phyloP scores from a whole-genome alignment of 2,888 invertebrate species.

The Craniophora ligustri region DNA sequence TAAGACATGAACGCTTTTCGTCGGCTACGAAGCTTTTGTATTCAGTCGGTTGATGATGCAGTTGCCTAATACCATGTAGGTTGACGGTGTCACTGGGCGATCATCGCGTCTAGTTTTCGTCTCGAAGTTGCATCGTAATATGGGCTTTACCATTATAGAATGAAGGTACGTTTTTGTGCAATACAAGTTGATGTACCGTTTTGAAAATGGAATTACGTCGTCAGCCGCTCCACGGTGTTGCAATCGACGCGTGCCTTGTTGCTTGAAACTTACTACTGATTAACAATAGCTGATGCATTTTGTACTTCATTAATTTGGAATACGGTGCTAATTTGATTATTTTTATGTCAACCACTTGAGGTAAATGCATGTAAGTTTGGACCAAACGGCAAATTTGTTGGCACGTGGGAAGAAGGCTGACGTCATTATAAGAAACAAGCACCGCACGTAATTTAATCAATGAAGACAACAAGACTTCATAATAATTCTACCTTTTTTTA shows the following conservation, averaged over 20 bases:
- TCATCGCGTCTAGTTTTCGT: conserved; percentile 68
- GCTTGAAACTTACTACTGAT: conserved; percentile 55
- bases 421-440: conserved; percentile 67
- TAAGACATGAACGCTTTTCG: conserved; percentile 21
- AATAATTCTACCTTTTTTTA: too few relatives aligned
- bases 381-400: conserved; percentile 45
- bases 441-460: too few relatives aligned
- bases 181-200: conserved; percentile 60
- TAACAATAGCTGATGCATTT: conserved; percentile 47
- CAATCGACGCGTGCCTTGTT: conserved; percentile 81
- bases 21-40: conserved; percentile 53
- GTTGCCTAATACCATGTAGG: conserved; percentile 83
- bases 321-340: conserved; percentile 50
- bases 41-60: conserved; percentile 65
- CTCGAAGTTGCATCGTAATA: conserved; percentile 40
- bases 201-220: conserved; percentile 68
- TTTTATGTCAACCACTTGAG: conserved; percentile 27
- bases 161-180: conserved; percentile 50
- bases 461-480: too few relatives aligned
- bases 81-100: conserved; percentile 69
- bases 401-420: conserved; percentile 74
- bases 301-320: conserved; percentile 53
- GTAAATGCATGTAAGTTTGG: conserved; percentile 57
- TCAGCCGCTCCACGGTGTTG: conserved; percentile 66
- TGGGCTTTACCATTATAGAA: conserved; percentile 47